A percentile compares a stretch with the other conserved stretches of the same genome.
Conservation (phyloP, 1,140 invertebrate genomes). For the Neodiprion fabricii region DNA sequence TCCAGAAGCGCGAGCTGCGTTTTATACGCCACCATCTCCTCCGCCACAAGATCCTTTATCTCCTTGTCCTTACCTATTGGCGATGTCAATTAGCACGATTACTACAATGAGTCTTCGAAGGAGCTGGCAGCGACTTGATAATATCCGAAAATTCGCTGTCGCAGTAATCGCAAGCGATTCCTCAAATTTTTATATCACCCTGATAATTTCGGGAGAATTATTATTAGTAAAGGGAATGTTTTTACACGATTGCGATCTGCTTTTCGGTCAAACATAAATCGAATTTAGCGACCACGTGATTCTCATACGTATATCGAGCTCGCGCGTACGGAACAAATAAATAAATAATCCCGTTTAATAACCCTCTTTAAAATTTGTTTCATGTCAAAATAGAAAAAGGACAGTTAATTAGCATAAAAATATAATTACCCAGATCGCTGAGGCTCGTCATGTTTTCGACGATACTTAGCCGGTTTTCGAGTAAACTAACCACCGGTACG, state of each 20-base stretch:
- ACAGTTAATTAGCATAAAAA: not conserved
- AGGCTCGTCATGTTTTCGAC: slow-evolving; percentile 57
- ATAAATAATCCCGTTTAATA: not conserved
- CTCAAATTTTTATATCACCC: slow-evolving; percentile 16
- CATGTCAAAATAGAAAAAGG: not conserved
- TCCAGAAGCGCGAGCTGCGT: slow-evolving; percentile 59
- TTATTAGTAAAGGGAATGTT: not conserved
- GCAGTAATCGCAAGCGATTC: too few species aligned
- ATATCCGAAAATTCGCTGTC: too few species aligned
- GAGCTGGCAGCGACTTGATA: too few species aligned
- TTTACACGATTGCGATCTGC: not conserved
- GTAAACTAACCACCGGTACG: slow-evolving; percentile 43
- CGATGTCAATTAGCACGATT: too few species aligned
- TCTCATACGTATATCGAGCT: too few species aligned
- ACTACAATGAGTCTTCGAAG: too few species aligned
- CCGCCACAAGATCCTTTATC: slow-evolving; percentile 62
- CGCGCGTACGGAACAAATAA: slow-evolving; percentile 12
- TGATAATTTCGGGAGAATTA: not conserved
- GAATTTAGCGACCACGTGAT: not conserved
- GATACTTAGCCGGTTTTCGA: slow-evolving; percentile 51
- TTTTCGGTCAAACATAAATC: not conserved
- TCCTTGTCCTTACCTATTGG: slow-evolving; percentile 60
- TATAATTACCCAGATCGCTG: slow-evolving; percentile 56
- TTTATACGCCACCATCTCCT: slow-evolving; percentile 62
- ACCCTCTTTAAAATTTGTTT: not conserved